Base-by-base conservation (phyloP, 2,888 invertebrate species). In the Diarsia dahlii region DNA sequence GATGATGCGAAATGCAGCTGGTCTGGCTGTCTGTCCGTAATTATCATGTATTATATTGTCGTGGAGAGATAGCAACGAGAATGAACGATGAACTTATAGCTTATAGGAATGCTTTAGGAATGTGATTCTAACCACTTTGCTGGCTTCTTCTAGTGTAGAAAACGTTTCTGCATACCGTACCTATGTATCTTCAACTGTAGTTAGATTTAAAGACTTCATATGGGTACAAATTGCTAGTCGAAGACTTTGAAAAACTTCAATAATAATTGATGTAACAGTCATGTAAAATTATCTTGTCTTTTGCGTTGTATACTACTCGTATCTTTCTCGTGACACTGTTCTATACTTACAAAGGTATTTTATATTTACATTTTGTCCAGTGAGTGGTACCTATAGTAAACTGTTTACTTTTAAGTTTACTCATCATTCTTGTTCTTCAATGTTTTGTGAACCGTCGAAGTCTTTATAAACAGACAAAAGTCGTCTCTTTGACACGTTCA, bases 1-100 rank as follows among this genome's bases (percentile, higher is more conserved):
- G 85, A 88, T 81, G 88, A 86, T 89, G 91, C 90, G 86, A 92
- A 92, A 90, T 91, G 91, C 91, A 92, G 90, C 90, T 91, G 91
- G 84, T 68, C 90, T 91, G 91, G 84, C 71, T 48, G 68, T 77
- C 86, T 81, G 76, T 75, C 76, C 70, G 71, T 80, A 79, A 76
- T 80, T 76, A 82, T 84, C 76, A 71, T 81, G 68, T 75, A 80
- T 75, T 78, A 81, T 74, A 77, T 62, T 75, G 73, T 75, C 75
- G 70, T 64, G 76, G 23, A 66, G 39, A 62, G 60, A 68, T 69
- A 66, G 65, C 56, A 58, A 60, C 65, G 56, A 81, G 62, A 74
- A 65, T 45, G 45, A 15, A 45, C 48, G 58, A 28, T 70, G n/a
- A 69, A 60, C 63, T n/a, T 64, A 72, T 60, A n/a, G n/a, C n/a